Evolutionary conservation across 2,888 invertebrate species (phyloP), one percentile per base, ranked within the genome.

Genomic region (Acrocyrtus sp.): DNA sequence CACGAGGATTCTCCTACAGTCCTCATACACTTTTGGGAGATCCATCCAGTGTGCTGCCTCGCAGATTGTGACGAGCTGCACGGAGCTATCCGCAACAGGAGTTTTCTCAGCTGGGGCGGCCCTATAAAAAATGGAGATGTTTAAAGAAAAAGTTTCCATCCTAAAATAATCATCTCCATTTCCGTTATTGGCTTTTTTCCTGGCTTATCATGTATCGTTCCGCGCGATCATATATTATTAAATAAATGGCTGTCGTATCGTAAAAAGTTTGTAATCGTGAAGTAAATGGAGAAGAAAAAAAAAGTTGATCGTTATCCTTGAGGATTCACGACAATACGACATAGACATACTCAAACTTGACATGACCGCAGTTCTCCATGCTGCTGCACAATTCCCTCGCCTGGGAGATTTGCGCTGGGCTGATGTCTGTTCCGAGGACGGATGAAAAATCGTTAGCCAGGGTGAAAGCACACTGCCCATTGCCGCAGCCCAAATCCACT

Each of bases 401-500:
- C 60, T 84, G 82, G 3, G 80, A 67, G 39, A 86, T 83, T 75
- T 85, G 85, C n/a, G 82, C 82, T 21, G 82, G 76, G 66, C 85
- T 85, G 5, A 85, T 82, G 78, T 86, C 86, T 39, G 84, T 75
- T 12, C 86, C 87, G 19, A 84, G 80, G 26, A 86, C 85, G 39
- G 82, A 76, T 29, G 82, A 79, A 78, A 86, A 86, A 70, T 83
- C 81, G 2, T 83, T 81, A 2, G 83, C 82, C 22, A 87, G 76
- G 3, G 83, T 81, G 19, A 81, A 72, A 0, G 86, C 85, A 74
- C 85, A 85, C 79, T 86, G 86, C 15, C 87, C 87, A 19, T 84
- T 83, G 8, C 87, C 87, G 81, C 86, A 86, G 1, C 86, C 87
- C 19, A 86, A 83, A 81, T 87, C 87, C 1, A 86, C 81, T 10